Evolutionary conservation across 2,888 invertebrate species (phyloP), one percentile per base, ranked within the genome.

Genomic region (Elaeidobius kamerunicus): DNA sequence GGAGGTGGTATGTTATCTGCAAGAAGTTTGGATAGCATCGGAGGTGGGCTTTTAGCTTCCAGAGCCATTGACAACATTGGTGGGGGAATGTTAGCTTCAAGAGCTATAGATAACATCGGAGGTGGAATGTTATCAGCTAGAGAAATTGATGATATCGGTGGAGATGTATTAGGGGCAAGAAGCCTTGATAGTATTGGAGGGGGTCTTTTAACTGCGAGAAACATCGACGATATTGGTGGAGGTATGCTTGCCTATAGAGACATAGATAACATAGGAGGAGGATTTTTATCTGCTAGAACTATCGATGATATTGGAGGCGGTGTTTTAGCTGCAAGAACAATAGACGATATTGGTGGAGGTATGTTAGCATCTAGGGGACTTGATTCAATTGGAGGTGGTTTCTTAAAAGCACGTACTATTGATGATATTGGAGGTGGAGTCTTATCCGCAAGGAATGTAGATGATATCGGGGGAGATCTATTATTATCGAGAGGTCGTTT

Each of bases 1-100:
- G 55, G 55, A 9, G 51, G 51, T 1, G 55, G 52, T n/a, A 2
- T 57, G 9, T 28, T 54, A 12, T 7, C 12, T 6, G n/a, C 39
- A 12, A 50, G 57, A 39, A 15, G 19, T n/a, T 14, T 57, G 11
- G 57, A 57, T 30, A 27, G 14, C n/a, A 57, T 57, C 36, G 53
- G 53, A n/a, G 56, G 56, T 14, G 52, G 48, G 7, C 2, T 55
- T 36, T 32, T 55, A 15, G 12, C 23, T 18, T 19, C 43, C n/a
- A 50, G 51, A 46, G 17, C 35, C n/a, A 17, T 55, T 6, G 55
- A 55, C 11, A 16, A 23, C 3, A 51, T 55, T 34, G 55, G 55
- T 15, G 57, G 52, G 16, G 46, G 44, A 2, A n/a, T 43, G 2
- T 36, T 48, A n/a, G 14, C 17, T 5, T 28, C 30, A 2, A 32